These are phyloP conservation scores for Drosophila bocqueti DNA, from an alignment of 1,140 invertebrate species.

Conservation along the genomic window DNA sequence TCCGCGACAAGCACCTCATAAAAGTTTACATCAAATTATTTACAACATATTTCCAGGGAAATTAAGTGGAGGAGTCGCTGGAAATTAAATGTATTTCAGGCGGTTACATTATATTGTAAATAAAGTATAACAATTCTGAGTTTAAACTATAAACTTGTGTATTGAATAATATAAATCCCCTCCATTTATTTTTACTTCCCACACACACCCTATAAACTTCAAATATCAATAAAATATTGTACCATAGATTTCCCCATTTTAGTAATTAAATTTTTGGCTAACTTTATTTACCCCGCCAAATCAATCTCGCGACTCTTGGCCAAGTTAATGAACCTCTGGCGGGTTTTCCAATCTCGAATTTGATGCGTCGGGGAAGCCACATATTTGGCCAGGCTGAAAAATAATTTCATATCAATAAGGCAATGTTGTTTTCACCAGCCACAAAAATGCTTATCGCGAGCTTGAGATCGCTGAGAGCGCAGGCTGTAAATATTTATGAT, in stretches of 20 bases:
- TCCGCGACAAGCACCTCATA: constrained; percentile 57
- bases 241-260: background rate
- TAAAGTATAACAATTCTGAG: background rate
- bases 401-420: constrained; percentile 62
- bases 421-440: constrained; percentile 68
- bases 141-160: background rate
- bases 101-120: background rate
- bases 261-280: constrained; percentile 53
- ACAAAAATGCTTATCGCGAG: constrained; percentile 59
- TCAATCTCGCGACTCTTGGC: constrained; percentile 23
- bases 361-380: constrained; percentile 18
- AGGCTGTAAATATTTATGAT: constrained; percentile 75
- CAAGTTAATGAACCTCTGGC: constrained; percentile 35
- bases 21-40: constrained; percentile 69
- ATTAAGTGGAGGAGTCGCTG: constrained; percentile 1
- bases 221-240: too few species aligned
- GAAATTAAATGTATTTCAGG: background rate
- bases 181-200: background rate
- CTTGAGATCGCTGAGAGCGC: constrained; percentile 39
- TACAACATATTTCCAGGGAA: constrained; percentile 54
- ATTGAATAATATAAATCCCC: background rate
- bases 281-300: constrained; percentile 30
- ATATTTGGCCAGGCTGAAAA: constrained; percentile 52
- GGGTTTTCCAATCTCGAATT: constrained; percentile 35
- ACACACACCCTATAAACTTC: background rate